Percentiles rank a stretch among this genome's conserved stretches.
Evolutionary conservation across 64 coral and sea anemone genomes (phyloP).

Genomic region (Dendrophyllia cribrosa): DNA sequence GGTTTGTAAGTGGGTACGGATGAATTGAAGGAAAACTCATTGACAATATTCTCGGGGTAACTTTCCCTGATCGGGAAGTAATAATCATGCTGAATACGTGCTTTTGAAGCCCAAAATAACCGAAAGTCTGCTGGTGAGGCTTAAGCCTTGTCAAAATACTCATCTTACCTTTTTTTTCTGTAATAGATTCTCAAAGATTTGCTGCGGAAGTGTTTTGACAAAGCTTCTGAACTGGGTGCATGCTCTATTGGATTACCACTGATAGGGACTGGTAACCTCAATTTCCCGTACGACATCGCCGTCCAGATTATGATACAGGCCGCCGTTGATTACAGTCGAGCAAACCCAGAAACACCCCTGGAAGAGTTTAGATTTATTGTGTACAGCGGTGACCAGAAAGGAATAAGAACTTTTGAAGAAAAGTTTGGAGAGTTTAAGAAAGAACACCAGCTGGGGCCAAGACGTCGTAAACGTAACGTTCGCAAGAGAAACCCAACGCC

Average conservation of each 20-base stretch:
- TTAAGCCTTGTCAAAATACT: not conserved
- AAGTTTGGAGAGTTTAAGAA: conserved; percentile 31
- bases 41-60: no score
- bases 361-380: conserved; percentile 34
- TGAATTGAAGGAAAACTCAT: no score
- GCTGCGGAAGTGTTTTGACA: conserved; percentile 40
- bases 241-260: conserved; percentile 26
- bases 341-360: conserved; percentile 19
- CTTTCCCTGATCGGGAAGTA: no score
- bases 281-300: not conserved
- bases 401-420: not conserved
- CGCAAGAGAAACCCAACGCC: not conserved
- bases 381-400: not conserved
- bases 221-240: conserved; percentile 10
- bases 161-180: not conserved
- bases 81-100: no score
- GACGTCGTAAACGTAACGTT: not conserved
- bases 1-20: no score
- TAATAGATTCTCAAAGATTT: conserved; percentile 6
- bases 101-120: no score
- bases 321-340: conserved; percentile 16
- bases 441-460: not conserved
- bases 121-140: not conserved
- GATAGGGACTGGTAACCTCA: conserved; percentile 27
- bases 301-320: conserved; percentile 18